phyloP scores from a whole-genome alignment of 2,888 invertebrate species.

The Crepidodera aurea region DNA sequence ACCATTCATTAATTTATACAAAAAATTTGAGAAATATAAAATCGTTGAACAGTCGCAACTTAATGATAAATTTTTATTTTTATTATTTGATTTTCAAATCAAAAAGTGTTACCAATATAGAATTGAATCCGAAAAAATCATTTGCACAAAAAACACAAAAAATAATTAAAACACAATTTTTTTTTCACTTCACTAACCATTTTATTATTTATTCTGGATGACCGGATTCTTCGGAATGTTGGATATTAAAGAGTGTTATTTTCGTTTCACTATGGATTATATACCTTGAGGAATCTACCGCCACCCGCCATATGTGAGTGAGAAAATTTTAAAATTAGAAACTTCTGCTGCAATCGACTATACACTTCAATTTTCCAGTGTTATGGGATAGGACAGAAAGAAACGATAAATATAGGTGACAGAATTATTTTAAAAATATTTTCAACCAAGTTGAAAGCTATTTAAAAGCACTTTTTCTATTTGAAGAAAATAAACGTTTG shows the following conservation, averaged over 20 bases:
- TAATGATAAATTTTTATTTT: no score
- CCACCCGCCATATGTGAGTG: conserved; percentile 35
- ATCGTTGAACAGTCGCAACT: no score
- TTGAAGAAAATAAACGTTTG: no score
- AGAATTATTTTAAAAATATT: background rate
- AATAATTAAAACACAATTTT: conserved; percentile 8
- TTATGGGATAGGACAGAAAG: conserved; percentile 5
- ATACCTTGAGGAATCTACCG: conserved; percentile 38
- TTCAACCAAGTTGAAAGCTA: background rate
- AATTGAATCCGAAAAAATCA: background rate
- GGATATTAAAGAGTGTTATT: conserved; percentile 37
- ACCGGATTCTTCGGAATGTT: conserved; percentile 32
- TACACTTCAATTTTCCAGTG: conserved; percentile 11
- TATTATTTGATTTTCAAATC: no score
- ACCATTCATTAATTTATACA: no score
- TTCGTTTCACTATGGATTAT: conserved; percentile 37
- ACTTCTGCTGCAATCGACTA: conserved; percentile 37
- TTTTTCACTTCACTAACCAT: conserved; percentile 34
- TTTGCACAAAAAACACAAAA: conserved; percentile 7
- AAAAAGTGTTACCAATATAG: no score
- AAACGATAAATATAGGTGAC: background rate
- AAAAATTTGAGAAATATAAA: no score
- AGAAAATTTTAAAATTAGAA: conserved; percentile 38
- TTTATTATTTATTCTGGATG: conserved; percentile 10
- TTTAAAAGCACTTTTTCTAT: background rate